Conservation (phyloP, 2,888 invertebrate species). For the Argyresthia albistria region DNA sequence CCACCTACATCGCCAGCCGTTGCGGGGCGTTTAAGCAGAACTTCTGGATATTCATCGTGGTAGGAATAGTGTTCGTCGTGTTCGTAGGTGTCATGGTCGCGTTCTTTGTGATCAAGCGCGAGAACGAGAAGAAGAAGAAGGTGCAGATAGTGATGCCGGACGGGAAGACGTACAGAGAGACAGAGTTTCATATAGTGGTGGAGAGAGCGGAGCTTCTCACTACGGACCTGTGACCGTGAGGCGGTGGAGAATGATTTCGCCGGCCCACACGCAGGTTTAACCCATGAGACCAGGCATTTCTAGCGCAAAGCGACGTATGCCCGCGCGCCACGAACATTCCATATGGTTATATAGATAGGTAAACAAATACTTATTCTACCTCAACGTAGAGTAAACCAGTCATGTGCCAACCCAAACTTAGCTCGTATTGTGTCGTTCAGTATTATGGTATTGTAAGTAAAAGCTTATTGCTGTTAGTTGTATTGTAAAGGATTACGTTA, state of each 20-base stretch:
- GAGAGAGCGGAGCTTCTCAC: conserved; percentile 87
- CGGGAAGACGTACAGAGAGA: conserved; percentile 86
- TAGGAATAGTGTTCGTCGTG: conserved; percentile 56
- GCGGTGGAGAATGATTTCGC: background rate
- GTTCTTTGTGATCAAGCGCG: conserved; percentile 53
- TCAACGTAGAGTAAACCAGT: conserved; percentile 24
- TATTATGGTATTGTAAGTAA: conserved; percentile 25
- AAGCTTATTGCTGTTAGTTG: background rate
- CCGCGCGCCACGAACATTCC: conserved; percentile 15
- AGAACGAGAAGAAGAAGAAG: conserved; percentile 72
- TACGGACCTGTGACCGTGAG: conserved; percentile 76
- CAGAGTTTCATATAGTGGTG: conserved; percentile 88
- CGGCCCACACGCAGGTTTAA: conserved; percentile 1
- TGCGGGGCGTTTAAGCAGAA: conserved; percentile 56
- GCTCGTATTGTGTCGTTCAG: conserved; percentile 23
- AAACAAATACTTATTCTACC: conserved; percentile 27
- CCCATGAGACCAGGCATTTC: conserved; percentile 11
- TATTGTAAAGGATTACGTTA: too few relatives aligned
- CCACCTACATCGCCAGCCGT: conserved; percentile 47
- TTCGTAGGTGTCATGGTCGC: conserved; percentile 58
- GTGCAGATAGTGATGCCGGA: conserved; percentile 84
- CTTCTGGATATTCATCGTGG: conserved; percentile 60
- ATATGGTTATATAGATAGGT: conserved; percentile 13
- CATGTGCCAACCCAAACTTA: conserved; percentile 43
- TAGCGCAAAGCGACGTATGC: conserved; percentile 7